A percentile compares a stretch with the other conserved stretches of the same genome.
Conservation (phyloP, 2,797 vertebrate species). For the Margarornis squamiger region DNA sequence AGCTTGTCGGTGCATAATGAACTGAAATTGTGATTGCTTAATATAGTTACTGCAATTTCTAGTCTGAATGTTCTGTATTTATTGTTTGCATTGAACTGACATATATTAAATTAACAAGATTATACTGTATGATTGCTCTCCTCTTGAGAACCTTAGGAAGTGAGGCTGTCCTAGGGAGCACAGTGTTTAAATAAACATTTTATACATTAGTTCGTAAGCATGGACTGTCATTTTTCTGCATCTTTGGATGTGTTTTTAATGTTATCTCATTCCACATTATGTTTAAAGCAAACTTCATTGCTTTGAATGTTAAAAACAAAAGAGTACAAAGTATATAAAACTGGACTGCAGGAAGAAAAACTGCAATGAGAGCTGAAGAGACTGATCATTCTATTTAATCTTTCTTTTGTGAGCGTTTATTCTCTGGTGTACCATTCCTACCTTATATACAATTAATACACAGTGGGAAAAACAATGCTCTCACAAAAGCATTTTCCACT, state of each 20-base stretch:
- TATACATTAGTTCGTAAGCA: conserved; percentile 5
- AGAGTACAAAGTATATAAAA: neutral
- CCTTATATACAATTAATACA: neutral
- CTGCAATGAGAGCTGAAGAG: neutral
- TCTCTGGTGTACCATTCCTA: neutral
- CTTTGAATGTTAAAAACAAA: neutral
- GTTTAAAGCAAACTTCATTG: conserved; percentile 22
- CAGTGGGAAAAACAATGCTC: neutral
- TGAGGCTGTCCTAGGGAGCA: conserved; percentile 20
- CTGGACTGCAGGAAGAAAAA: neutral
- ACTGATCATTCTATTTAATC: neutral
- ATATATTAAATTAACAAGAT: conserved; percentile 61
- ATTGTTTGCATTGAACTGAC: conserved; percentile 46
- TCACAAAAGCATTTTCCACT: neutral
- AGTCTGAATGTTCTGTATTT: conserved; percentile 43
- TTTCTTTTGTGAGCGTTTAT: neutral
- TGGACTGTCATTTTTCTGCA: neutral
- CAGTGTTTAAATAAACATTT: conserved; percentile 46
- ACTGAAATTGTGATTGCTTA: conserved; percentile 44
- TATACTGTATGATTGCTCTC: conserved; percentile 38
- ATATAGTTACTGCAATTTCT: conserved; percentile 48
- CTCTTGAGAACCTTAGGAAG: conserved; percentile 50
- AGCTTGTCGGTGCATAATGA: conserved; percentile 15
- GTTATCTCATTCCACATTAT: neutral
- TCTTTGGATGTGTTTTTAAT: conserved; percentile 25